Evolutionary conservation across 1,140 invertebrate species (phyloP).

Genomic region (Bombus pascuorum): DNA sequence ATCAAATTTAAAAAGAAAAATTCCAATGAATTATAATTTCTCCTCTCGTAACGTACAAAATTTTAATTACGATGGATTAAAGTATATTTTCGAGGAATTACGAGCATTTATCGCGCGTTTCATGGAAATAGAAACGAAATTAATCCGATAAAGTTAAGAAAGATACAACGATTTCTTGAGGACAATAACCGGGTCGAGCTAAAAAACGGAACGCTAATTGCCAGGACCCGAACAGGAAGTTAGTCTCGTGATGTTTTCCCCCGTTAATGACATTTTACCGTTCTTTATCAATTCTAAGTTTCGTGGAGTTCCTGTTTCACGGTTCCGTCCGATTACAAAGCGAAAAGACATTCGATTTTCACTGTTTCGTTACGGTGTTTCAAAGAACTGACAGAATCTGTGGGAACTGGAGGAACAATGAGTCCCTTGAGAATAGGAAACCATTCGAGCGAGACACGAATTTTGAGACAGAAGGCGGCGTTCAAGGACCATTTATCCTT

Average conservation of each 20-base stretch:
- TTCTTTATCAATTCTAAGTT: conserved; percentile 16
- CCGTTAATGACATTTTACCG: conserved; percentile 31
- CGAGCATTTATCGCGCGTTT: not conserved
- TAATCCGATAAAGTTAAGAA: not conserved
- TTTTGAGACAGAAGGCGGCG: conserved; percentile 3
- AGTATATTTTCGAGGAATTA: not conserved
- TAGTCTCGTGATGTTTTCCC: not conserved
- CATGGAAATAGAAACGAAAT: too few species aligned
- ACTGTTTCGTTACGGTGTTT: not conserved
- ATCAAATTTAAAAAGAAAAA: not conserved
- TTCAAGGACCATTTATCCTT: not conserved
- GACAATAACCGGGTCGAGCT: not conserved
- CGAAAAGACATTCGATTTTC: not conserved
- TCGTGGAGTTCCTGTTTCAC: not conserved
- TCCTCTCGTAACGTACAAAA: not conserved
- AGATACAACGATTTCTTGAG: not conserved
- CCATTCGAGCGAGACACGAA: conserved; percentile 47
- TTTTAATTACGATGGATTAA: not conserved
- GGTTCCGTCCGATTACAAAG: conserved; percentile 19
- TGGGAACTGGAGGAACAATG: conserved; percentile 15
- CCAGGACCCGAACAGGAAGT: not conserved
- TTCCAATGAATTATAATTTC: not conserved
- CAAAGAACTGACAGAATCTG: not conserved
- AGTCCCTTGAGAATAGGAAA: conserved; percentile 1
- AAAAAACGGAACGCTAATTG: conserved; percentile 30